Conservation (phyloP, 2,113 vertebrate genomes). For the Tupaia tana region DNA sequence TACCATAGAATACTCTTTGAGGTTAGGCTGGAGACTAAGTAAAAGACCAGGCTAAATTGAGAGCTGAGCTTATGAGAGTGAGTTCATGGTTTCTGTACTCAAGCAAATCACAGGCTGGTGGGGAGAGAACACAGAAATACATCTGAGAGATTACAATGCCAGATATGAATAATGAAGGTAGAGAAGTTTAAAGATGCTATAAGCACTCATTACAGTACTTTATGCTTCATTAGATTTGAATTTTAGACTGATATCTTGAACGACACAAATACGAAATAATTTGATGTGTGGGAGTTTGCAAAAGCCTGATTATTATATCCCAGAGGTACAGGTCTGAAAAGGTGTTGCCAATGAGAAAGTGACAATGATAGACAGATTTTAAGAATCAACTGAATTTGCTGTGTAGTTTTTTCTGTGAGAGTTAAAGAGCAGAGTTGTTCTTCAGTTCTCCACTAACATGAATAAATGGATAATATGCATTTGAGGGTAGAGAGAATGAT, state of each 20-base stretch:
- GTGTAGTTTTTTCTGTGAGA: background rate
- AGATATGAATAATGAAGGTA: background rate
- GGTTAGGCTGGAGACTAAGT: background rate
- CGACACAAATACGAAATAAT: background rate
- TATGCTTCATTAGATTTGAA: background rate
- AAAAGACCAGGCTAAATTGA: background rate
- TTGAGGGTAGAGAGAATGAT: background rate
- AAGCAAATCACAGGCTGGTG: background rate
- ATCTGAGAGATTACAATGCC: background rate
- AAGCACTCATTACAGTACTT: background rate
- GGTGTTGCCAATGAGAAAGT: background rate
- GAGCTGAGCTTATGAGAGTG: background rate
- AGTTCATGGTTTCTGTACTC: background rate
- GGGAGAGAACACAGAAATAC: background rate
- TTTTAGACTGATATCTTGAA: background rate
- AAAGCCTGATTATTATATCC: background rate
- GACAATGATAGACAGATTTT: background rate
- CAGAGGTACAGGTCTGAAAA: background rate
- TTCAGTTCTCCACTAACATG: background rate
- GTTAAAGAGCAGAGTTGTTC: background rate
- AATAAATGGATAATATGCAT: background rate
- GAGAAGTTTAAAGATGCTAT: background rate
- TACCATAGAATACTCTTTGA: background rate
- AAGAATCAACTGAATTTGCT: background rate
- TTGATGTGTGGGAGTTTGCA: background rate